Base-by-base conservation (phyloP, 2,113 vertebrate species). In the Cryptotis parvus region DNA sequence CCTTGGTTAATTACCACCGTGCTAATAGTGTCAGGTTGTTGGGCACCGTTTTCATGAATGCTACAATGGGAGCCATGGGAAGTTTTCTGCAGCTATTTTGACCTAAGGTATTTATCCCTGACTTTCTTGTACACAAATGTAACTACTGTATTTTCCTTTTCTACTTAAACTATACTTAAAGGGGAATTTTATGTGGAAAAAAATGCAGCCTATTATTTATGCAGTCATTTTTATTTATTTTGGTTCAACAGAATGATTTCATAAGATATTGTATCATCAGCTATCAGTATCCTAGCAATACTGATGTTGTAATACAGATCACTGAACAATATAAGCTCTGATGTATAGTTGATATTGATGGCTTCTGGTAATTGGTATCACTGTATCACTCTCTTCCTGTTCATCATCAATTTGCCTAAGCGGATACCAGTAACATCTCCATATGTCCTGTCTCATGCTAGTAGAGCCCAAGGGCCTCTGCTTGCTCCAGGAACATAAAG, bases 121-220 rank as follows among this genome's bases (percentile, higher is more conserved):
- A 35, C 15, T 80, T 24, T 14, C 35, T 37, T 55, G 26, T 77
- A 49, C 16, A 31, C 20, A 33, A 33, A 87, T 66, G 52, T 91
- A 88, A 90, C 63, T 41, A n/a, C 26, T 65, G 8, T 18, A 65
- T 76, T 81, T 90, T 74, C 81, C 66, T 16, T 93, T 87, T 90
- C 52, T 26, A 77, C 29, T 65, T 52, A 18, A 90, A 69, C 61
- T 69, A 70, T 14, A 77, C 4, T 18, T 45, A 52, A 4, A 83
- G 18, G 12, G 66, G 41, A 80, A 90, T 81, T 86, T 84, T 92
- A 78, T 66, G 77, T 0, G 18, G n/a, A n/a, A n/a, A 24, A 45
- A 89, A 35, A 2, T 35, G 63, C 6, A 79, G 31, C 43, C 3
- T 37, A n/a, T 58, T 66, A 35, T 61, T 41, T 74, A 81, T 68